Evolutionary conservation across 2,113 vertebrate genomes (phyloP).

Genomic region (Gila orcuttii): DNA sequence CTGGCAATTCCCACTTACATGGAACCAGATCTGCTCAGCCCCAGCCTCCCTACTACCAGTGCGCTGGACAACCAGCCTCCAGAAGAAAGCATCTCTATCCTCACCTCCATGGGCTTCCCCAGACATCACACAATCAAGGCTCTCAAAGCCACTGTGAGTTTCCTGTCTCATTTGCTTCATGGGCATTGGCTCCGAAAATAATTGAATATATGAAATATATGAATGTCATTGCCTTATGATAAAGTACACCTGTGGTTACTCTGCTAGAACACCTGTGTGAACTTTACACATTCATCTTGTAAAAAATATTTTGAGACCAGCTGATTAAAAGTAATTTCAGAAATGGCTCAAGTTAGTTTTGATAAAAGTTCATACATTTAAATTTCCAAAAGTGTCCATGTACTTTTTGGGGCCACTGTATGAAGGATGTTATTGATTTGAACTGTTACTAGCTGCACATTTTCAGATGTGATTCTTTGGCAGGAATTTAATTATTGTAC

Average conservation of each 20-base stretch:
- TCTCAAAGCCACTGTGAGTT: slow-evolving; percentile 87
- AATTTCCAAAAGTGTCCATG: background rate
- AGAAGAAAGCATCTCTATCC: slow-evolving; percentile 92
- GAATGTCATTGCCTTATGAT: background rate
- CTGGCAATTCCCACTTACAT: slow-evolving; percentile 81
- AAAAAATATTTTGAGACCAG: background rate
- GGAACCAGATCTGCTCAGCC: slow-evolving; percentile 76
- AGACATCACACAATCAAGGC: slow-evolving; percentile 86
- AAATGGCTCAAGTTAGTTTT: background rate
- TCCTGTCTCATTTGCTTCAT: background rate
- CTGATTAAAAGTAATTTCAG: background rate
- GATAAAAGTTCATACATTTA: background rate
- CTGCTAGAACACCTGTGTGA: background rate
- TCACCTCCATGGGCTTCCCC: slow-evolving; percentile 97
- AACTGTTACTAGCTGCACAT: background rate
- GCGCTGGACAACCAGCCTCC: slow-evolving; percentile 86
- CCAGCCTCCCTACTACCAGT: slow-evolving; percentile 69
- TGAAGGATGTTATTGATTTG: background rate
- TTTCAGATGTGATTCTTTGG: background rate
- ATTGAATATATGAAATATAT: background rate
- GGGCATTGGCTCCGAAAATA: background rate
- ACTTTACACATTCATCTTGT: background rate
- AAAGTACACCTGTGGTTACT: background rate
- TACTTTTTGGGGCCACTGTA: slow-evolving; percentile 1
- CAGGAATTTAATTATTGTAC: slow-evolving; percentile 2